phyloP scores from a whole-genome alignment of 2,113 vertebrate species.

The Mohoua ochrocephala region DNA sequence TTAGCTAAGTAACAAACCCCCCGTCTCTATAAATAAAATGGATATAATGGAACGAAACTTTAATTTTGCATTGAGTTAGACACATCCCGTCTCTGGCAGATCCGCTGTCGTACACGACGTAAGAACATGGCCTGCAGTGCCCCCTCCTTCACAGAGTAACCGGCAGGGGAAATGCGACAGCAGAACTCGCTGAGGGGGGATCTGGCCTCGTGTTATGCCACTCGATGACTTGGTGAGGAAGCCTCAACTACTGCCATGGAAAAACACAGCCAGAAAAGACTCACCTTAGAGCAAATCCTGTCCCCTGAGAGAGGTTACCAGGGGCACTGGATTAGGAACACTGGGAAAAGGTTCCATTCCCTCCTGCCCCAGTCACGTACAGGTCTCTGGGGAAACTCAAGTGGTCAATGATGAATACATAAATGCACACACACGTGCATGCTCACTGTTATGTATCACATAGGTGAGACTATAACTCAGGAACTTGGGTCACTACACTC shows the following conservation, averaged over 20 bases:
- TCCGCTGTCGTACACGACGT: accelerated
- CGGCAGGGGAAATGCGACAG: not conserved
- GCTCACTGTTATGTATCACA: not conserved
- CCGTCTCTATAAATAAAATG: not conserved
- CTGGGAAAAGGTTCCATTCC: not conserved
- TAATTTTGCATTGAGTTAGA: not conserved
- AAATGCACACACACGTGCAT: not conserved
- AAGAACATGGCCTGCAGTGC: not conserved
- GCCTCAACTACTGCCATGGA: not conserved
- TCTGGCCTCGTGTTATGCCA: not conserved
- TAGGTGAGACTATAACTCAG: not conserved
- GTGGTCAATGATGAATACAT: not conserved
- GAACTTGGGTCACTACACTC: not conserved
- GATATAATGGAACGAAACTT: not conserved
- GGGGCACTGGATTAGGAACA: not conserved
- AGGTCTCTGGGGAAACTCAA: not conserved
- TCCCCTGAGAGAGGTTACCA: not conserved
- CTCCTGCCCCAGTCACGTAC: not conserved
- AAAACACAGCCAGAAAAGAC: not conserved
- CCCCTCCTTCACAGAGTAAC: not conserved
- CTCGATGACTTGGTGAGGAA: not conserved
- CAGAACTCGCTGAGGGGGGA: not conserved
- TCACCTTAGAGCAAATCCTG: not conserved
- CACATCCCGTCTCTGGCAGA: not conserved
- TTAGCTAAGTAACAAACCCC: not conserved